Conservation (phyloP, 2,888 invertebrate species). For the Limenitis camilla region DNA sequence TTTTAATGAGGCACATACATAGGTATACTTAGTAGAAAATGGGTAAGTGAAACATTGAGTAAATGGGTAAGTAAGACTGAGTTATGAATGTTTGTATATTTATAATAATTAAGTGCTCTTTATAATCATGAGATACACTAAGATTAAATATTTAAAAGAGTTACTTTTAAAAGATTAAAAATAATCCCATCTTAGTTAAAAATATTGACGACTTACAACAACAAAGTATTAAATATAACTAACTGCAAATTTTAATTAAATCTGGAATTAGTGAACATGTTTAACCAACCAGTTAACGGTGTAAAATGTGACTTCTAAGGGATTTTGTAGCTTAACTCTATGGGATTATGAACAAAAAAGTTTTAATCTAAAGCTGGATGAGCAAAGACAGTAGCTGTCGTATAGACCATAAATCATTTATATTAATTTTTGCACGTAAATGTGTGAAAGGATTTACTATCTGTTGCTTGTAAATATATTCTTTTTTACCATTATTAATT, state of each 20-base stretch:
- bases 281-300: background rate
- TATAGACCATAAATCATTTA: conserved; percentile 32
- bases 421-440: conserved; percentile 25
- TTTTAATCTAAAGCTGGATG: conserved; percentile 22
- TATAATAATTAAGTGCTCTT: no score
- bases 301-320: conserved; percentile 18
- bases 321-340: conserved; percentile 23
- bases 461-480: conserved; percentile 18
- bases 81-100: no score
- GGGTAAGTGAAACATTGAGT: no score
- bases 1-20: no score
- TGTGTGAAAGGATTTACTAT: conserved; percentile 23
- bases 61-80: no score
- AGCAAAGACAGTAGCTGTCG: conserved; percentile 34
- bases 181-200: conserved; percentile 1
- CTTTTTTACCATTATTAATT: conserved; percentile 10
- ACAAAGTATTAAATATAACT: conserved; percentile 3
- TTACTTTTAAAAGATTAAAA: background rate
- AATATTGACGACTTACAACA: conserved; percentile 7
- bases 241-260: conserved; percentile 26
- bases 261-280: conserved; percentile 8
- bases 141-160: no score
- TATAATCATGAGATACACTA: no score
- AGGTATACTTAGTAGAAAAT: no score
- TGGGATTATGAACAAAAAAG: conserved; percentile 26